Conservation (phyloP, 2,888 invertebrate species). For the Clivina fossor region DNA sequence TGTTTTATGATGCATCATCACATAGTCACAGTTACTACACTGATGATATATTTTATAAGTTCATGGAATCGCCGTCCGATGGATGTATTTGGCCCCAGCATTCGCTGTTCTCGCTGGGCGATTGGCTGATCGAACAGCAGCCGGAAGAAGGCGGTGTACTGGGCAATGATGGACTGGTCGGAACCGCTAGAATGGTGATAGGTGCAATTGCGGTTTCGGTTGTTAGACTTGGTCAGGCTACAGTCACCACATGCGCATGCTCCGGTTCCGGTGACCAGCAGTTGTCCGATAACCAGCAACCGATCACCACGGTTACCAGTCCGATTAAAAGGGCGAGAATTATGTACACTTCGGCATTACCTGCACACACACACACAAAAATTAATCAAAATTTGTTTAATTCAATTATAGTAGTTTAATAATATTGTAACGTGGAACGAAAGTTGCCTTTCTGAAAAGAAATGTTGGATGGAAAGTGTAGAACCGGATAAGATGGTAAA, state of each 20-base stretch:
- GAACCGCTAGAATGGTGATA: too few relatives aligned
- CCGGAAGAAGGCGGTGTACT: conserved; percentile 40
- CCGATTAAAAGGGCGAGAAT: conserved; percentile 72
- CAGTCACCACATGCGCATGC: conserved; percentile 64
- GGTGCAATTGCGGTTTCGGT: conserved; percentile 60
- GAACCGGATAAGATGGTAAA: too few relatives aligned
- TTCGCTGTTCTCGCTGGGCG: conserved; percentile 51
- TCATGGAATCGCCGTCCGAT: conserved; percentile 43
- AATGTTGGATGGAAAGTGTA: too few relatives aligned
- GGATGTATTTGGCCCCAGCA: conserved; percentile 52
- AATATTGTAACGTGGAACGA: background rate
- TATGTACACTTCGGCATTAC: conserved; percentile 75
- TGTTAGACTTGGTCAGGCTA: conserved; percentile 70
- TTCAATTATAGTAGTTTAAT: background rate
- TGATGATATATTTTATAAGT: conserved; percentile 38
- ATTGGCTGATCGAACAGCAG: conserved; percentile 38
- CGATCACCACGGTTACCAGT: conserved; percentile 71
- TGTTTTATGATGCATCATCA: background rate
- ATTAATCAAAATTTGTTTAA: background rate
- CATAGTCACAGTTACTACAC: background rate
- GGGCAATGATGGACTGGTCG: conserved; percentile 42
- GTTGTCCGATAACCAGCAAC: conserved; percentile 77
- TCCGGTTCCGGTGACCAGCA: conserved; percentile 78
- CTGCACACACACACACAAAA: conserved; percentile 53
- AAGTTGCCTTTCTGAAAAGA: too few relatives aligned